Percentiles rank a stretch among this genome's conserved stretches.
Evolutionary conservation across 2,113 vertebrate genomes (phyloP).

Genomic region (Hyperoodon ampullatus): DNA sequence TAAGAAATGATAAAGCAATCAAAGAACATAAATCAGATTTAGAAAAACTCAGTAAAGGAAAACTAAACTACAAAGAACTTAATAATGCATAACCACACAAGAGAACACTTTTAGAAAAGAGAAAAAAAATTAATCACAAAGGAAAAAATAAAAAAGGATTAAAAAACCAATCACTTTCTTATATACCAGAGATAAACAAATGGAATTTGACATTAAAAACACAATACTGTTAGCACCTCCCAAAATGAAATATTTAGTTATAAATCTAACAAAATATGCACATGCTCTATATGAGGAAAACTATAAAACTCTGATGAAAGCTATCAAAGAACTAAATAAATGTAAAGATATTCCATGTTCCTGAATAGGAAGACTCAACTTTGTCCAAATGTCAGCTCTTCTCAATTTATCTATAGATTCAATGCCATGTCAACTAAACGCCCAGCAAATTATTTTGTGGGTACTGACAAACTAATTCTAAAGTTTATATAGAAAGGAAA

Average conservation of each 20-base stretch:
- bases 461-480: background rate
- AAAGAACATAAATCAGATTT: background rate
- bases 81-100: background rate
- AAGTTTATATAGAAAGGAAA: background rate
- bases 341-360: background rate
- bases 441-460: background rate
- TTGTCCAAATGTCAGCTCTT: background rate
- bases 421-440: background rate
- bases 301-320: background rate
- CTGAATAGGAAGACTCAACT: background rate
- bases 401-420: background rate
- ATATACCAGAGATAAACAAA: background rate
- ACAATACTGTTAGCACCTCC: background rate
- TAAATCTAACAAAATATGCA: background rate
- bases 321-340: conserved; percentile 20
- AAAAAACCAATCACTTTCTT: background rate
- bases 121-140: background rate
- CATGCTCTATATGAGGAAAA: background rate
- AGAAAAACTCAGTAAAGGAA: background rate
- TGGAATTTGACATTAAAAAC: background rate
- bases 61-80: background rate
- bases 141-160: background rate
- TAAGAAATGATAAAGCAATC: background rate
- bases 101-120: background rate
- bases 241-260: background rate